Base-by-base conservation (phyloP, 1,140 invertebrate genomes). In the Hestina assimilis region DNA sequence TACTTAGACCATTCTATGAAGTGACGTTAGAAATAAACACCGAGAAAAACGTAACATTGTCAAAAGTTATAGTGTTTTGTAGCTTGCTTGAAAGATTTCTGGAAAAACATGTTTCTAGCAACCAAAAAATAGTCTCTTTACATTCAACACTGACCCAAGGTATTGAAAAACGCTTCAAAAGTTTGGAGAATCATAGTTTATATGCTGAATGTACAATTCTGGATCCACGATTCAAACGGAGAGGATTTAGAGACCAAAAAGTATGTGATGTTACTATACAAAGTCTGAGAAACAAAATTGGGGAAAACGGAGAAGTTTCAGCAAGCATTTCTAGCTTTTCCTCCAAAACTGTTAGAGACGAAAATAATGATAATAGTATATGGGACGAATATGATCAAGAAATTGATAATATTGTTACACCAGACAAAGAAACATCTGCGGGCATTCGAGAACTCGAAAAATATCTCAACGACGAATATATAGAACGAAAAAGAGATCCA, bases 11-110 rank as follows among this genome's bases (percentile, higher is more conserved):
- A 2, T 79, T 79, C 58, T 59, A 78, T 14, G 66, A 79, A 3
- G 62, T 79, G 1, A 84, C 77, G 1, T 20, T 52, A 5, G 68
- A 72, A 64, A 51, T 78, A 1, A 70, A 66, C 29, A 48, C 45
- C 3, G 74, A 83, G 62, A 68, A 66, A 56, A 46, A 64, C 35
- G 60, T 77, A 4, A 63, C 65, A 0, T 14, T 57, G 1, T 69
- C 71, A 21, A 67, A 70, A 52, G 56, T 62, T 59, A 53, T 70
- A 11, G 38, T 54, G 0, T 56, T 53, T 33, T 57, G 47, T 5
- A 59, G 54, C 23, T 23, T 64, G 21, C 17, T 67, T 26, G 48
- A 58, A 24, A 43, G n/a, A 20, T 20, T 24, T 11, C 12, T 43
- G n/a, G 2, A 23, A 15, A 43, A 1, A 14, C 23, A 14, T 43